These are phyloP conservation scores for Myiozetetes cayanensis DNA, from an alignment of 2,113 vertebrate species.

Conservation along the genomic window DNA sequence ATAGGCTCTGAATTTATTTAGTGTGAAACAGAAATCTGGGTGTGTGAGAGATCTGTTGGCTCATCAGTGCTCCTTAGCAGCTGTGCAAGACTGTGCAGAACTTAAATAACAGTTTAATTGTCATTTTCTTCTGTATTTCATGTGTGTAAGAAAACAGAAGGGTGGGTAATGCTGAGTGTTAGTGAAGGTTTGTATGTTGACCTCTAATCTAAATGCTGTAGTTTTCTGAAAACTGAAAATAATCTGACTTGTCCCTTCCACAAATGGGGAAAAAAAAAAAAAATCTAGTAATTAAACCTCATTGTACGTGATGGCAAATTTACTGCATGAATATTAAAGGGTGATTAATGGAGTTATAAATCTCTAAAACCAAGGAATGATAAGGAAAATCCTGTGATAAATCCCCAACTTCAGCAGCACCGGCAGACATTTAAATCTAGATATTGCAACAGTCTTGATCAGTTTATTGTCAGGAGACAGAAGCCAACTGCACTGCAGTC, in stretches of 20 bases:
- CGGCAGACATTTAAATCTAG: background rate
- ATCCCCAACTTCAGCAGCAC: background rate
- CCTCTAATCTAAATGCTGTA: background rate
- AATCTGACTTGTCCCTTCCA: background rate
- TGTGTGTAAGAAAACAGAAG: background rate
- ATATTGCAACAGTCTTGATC: background rate
- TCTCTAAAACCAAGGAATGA: background rate
- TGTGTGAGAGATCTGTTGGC: background rate
- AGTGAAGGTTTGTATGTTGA: background rate
- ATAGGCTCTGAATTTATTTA: background rate
- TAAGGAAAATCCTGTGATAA: constrained; percentile 42
- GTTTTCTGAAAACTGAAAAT: background rate
- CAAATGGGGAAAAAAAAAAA: background rate
- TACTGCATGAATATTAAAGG: constrained; percentile 16
- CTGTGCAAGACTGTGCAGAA: background rate
- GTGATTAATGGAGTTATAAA: constrained; percentile 20
- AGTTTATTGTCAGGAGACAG: background rate
- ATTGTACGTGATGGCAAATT: background rate
- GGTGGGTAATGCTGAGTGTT: background rate
- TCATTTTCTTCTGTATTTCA: background rate
- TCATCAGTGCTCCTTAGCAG: background rate
- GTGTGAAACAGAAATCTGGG: background rate
- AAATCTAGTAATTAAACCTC: background rate
- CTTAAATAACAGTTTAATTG: background rate
- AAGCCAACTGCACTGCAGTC: background rate